These are phyloP conservation scores for Cylloceria caligata DNA, from an alignment of 2,888 invertebrate genomes.

Conservation along the genomic window DNA sequence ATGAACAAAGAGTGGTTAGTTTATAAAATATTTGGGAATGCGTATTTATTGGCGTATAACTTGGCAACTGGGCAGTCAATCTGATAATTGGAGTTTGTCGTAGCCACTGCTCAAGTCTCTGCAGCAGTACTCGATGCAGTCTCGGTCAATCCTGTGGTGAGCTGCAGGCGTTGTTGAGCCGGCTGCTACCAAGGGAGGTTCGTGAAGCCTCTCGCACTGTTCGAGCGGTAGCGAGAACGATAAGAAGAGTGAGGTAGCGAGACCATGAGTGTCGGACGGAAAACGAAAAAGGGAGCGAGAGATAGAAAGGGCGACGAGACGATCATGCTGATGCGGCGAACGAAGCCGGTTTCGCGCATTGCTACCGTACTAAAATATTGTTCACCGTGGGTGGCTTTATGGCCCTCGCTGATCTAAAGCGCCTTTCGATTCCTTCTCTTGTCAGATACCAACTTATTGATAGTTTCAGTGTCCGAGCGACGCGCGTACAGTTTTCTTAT, in stretches of 20 bases:
- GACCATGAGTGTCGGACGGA: conserved; percentile 22
- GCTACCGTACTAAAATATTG: conserved; percentile 83
- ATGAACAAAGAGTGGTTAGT: neutral
- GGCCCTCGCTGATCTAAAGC: conserved; percentile 78
- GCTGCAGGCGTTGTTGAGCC: conserved; percentile 37
- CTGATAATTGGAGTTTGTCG: conserved; percentile 77
- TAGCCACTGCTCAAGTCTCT: conserved; percentile 52
- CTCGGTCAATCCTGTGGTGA: conserved; percentile 49
- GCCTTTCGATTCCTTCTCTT: conserved; percentile 77
- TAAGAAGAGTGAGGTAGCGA: conserved; percentile 49
- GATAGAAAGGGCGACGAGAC: conserved; percentile 30
- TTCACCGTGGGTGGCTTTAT: conserved; percentile 83
- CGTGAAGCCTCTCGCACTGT: conserved; percentile 32
- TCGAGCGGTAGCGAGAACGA: conserved; percentile 42
- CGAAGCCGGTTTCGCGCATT: conserved; percentile 79
- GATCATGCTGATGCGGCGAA: conserved; percentile 24
- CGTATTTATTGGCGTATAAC: conserved; percentile 73
- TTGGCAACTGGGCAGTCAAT: conserved; percentile 72
- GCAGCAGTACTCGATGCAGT: conserved; percentile 14
- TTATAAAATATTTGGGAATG: conserved; percentile 75
- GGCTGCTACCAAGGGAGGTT: conserved; percentile 49
- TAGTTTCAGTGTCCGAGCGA: conserved; percentile 71
- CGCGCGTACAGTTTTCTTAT: conserved; percentile 42
- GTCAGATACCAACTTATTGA: conserved; percentile 81
- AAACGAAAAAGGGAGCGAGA: conserved; percentile 30